phyloP scores from a whole-genome alignment of 2,797 vertebrate species.

The Lithobates pipiens region DNA sequence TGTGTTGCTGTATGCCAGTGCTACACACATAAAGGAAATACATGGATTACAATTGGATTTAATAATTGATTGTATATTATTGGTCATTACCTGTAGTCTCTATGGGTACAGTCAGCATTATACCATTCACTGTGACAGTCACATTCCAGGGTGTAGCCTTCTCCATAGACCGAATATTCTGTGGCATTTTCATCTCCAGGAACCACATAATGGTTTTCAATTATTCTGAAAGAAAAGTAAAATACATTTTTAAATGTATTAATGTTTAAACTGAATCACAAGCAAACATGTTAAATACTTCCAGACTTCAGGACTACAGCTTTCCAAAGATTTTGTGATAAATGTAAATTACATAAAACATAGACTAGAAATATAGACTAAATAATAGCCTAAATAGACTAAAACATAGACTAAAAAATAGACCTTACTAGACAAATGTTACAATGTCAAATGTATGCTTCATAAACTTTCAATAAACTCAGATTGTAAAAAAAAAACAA shows the following conservation, averaged over 20 bases:
- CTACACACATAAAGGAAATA: background rate
- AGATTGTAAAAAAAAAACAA: too few relatives aligned
- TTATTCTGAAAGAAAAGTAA: conserved; percentile 68
- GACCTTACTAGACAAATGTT: too few relatives aligned
- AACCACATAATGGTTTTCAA: conserved; percentile 78
- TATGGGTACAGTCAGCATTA: conserved; percentile 75
- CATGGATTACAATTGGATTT: background rate
- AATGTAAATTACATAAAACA: too few relatives aligned
- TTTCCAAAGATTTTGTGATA: too few relatives aligned
- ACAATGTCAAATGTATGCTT: too few relatives aligned
- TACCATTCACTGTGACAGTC: conserved; percentile 83
- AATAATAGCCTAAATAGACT: too few relatives aligned
- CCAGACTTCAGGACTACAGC: too few relatives aligned
- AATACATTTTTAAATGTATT: background rate
- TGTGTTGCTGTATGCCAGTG: too few relatives aligned
- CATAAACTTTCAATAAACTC: too few relatives aligned
- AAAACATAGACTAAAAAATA: too few relatives aligned
- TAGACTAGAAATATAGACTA: too few relatives aligned
- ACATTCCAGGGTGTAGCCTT: conserved; percentile 81
- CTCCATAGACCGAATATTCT: conserved; percentile 76
- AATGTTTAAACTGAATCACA: background rate
- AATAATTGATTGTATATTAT: background rate
- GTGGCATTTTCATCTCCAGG: conserved; percentile 76
- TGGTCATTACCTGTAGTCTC: conserved; percentile 84
- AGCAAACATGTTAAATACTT: too few relatives aligned